Base-by-base conservation (phyloP, 2,888 invertebrate genomes). In the Pollenia angustigena region DNA sequence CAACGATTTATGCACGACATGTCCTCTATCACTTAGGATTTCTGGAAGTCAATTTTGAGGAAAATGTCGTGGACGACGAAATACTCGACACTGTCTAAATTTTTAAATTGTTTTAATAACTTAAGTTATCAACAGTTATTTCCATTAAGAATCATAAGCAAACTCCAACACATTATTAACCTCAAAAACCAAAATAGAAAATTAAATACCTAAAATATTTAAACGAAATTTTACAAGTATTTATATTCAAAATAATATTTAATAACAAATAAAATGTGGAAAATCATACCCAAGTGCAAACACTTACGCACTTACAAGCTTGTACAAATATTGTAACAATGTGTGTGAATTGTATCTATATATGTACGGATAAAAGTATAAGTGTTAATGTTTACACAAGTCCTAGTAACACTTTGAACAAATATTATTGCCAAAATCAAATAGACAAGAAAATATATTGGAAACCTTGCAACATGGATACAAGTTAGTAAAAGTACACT, bases 361-460 rank as follows among this genome's bases (percentile, higher is more conserved):
- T 54, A 12, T 66, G 12, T 69, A 23, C 23, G 7, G 40, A 12
- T 40, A 9, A 12, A 4, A 48, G 10, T 64, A 9, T 64, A 66
- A 81, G 56, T 66, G 64, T 66, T 81, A 74, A 71, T 83, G 60
- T 78, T 83, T 83, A 62, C 71, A 62, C 46, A 78, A 78, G 48
- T 50, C 18, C 46, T 56, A 50, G 71, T 64, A 83, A 78, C 46
- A 83, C 50, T 83, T 78, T 71, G 10, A 18, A 48, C 83, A 83
- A 78, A 82, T 69, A 75, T 82, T 82, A 69, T 69, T 82, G 81
- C 50, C 69, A 82, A 82, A 82, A 75, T 82, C 68, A 75, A 75
- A 82, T 82, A 75, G n/a, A 54, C 60, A 9, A 60, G 68, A 72
- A 48, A 44, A 62, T 69, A 62, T 54, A 74, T 69, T 62, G 81